Evolutionary conservation across 2,797 vertebrate species (phyloP), one percentile per base, ranked within the genome.

Genomic region (Sparus aurata): DNA sequence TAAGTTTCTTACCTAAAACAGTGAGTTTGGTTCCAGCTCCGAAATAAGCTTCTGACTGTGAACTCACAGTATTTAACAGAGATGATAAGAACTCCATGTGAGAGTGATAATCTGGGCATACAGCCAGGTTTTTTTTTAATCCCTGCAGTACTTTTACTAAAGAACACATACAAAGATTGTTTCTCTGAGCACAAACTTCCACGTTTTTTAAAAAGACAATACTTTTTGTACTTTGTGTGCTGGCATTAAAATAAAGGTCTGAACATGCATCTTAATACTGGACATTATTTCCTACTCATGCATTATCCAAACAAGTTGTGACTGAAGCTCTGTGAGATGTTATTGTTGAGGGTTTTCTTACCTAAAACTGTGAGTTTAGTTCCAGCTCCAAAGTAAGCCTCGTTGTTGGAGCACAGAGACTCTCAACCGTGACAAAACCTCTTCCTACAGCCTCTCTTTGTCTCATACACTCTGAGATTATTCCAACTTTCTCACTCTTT

Each of bases 341-440:
- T 1, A 12, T n/a, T 27, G 10, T 38, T 22, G 38, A 27, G 41
- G 16, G 11, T 52, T 78, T 85, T 80, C 94, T 95, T 90, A 96
- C 95, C 95, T 85, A 93, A 46, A 89, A 96, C 95, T 0, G 93
- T 94, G 78, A 96, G 92, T 87, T 89, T 94, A 55, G 95, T 96
- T 77, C 95, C 96, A 3, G 77, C 41, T 82, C 95, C 95, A 83
- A 96, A 86, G 61, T 23, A 79, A 75, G 93, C 84, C 89, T 89
- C 69, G 0, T 0, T 12, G 79, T 79, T 12, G 1, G 75, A 80
- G 4, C 87, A 91, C 89, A 84, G 77, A 87, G 82, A 73, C 69
- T 30, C 60, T 73, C 4, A 7, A n/a, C 69, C 22, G 46, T 9
- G 2, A 68, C 80, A 79, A 78, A 89, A 87, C 5, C 76, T 60